Evolutionary conservation across 2,888 invertebrate genomes (phyloP).

Genomic region (Tyria jacobaeae): DNA sequence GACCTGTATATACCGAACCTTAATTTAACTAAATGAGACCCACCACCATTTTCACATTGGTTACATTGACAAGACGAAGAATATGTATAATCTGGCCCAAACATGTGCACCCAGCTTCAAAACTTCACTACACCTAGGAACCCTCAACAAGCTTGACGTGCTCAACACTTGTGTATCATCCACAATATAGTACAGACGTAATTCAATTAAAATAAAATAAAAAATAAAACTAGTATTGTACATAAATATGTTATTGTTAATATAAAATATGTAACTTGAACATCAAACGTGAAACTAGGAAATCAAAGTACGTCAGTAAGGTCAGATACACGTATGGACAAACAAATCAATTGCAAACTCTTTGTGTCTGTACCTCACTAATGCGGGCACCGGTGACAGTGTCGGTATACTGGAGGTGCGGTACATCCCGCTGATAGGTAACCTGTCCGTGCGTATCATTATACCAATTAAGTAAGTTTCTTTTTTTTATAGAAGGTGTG

Average conservation of each 20-base stretch:
- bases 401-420: constrained; percentile 96
- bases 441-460: constrained; percentile 79
- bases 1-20: constrained; percentile 30
- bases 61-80: constrained; percentile 29
- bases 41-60: constrained; percentile 38
- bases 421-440: constrained; percentile 91
- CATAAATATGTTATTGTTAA: background rate
- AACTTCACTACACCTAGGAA: constrained; percentile 64
- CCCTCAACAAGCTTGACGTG: constrained; percentile 72
- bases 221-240: background rate
- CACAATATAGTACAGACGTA: constrained; percentile 55
- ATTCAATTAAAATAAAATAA: constrained; percentile 57
- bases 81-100: constrained; percentile 50
- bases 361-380: constrained; percentile 89
- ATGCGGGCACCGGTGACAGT: constrained; percentile 90
- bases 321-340: constrained; percentile 57
- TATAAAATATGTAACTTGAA: background rate
- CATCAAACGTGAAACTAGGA: background rate
- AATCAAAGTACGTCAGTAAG: constrained; percentile 62
- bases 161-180: constrained; percentile 61
- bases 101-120: constrained; percentile 58
- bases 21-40: constrained; percentile 24
- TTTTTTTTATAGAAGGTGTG: constrained; percentile 11
- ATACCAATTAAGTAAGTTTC: constrained; percentile 60
- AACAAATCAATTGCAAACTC: constrained; percentile 71